Conservation (phyloP, 2,797 vertebrate genomes). For the Falco naumanni region DNA sequence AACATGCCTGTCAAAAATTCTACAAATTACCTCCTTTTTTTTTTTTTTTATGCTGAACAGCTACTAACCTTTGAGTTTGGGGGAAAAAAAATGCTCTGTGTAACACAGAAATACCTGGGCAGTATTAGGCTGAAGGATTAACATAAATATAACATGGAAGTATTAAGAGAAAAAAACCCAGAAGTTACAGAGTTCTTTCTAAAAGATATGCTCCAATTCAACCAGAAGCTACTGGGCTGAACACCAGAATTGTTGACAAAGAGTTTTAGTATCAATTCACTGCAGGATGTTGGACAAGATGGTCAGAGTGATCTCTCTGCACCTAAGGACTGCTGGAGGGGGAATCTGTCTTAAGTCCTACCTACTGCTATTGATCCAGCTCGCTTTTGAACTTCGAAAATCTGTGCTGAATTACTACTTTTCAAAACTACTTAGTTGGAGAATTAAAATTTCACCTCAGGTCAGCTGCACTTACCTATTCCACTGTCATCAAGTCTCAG, state of each 20-base stretch:
- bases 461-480: constrained; percentile 75
- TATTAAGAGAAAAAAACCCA: not conserved
- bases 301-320: not conserved
- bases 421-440: not conserved
- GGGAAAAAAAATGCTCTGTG: not conserved
- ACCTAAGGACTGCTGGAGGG: not conserved
- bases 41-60: not conserved
- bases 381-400: not conserved
- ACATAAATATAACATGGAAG: not conserved
- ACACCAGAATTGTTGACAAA: not conserved
- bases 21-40: not conserved
- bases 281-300: not conserved
- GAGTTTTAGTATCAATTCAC: not conserved
- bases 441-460: not conserved
- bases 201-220: not conserved
- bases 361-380: not conserved
- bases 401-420: not conserved
- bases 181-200: not conserved
- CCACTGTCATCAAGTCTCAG: constrained; percentile 82
- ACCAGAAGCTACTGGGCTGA: not conserved
- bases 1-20: not conserved
- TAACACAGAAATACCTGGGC: not conserved
- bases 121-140: not conserved
- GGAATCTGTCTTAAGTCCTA: not conserved
- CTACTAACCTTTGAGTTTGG: not conserved